These are phyloP conservation scores for Lycaena phlaeas DNA, from an alignment of 2,888 invertebrate genomes.

Conservation along the genomic window DNA sequence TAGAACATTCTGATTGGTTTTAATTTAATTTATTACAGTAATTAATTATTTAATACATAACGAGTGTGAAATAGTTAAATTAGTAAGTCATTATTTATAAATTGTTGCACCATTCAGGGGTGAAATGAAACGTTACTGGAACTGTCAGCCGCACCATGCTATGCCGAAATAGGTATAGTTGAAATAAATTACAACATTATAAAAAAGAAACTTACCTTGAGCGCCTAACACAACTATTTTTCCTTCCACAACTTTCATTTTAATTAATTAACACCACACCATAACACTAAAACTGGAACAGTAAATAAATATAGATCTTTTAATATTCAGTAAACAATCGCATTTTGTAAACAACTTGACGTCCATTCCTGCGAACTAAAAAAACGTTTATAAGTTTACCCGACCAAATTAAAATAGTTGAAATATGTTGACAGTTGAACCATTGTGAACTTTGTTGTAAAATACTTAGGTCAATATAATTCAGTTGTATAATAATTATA, in stretches of 20 bases:
- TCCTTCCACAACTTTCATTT: slow-evolving; percentile 84
- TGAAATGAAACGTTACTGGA: too few species aligned
- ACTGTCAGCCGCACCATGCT: too few species aligned
- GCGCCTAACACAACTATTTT: slow-evolving; percentile 90
- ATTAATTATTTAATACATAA: too few species aligned
- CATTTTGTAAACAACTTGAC: slow-evolving; percentile 12
- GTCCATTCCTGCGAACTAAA: slow-evolving; percentile 11
- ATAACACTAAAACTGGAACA: slow-evolving; percentile 12
- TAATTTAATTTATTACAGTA: too few species aligned
- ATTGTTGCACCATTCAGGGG: too few species aligned
- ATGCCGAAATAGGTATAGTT: too few species aligned
- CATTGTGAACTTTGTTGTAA: too few species aligned
- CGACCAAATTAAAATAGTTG: too few species aligned
- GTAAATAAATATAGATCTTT: slow-evolving; percentile 2
- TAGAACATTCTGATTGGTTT: too few species aligned
- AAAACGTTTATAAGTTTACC: slow-evolving; percentile 13
- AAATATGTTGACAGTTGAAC: too few species aligned
- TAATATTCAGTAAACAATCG: neutral
- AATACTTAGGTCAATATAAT: slow-evolving; percentile 8
- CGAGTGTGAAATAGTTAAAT: too few species aligned
- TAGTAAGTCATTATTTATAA: too few species aligned
- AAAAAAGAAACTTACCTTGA: slow-evolving; percentile 73
- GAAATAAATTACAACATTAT: neutral
- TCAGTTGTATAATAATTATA: neutral
- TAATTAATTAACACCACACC: slow-evolving; percentile 22